A percentile compares a stretch with the other conserved stretches of the same genome.
These are phyloP conservation scores for Periphyllus acericola DNA, from an alignment of 2,888 invertebrate species.

Conservation along the genomic window DNA sequence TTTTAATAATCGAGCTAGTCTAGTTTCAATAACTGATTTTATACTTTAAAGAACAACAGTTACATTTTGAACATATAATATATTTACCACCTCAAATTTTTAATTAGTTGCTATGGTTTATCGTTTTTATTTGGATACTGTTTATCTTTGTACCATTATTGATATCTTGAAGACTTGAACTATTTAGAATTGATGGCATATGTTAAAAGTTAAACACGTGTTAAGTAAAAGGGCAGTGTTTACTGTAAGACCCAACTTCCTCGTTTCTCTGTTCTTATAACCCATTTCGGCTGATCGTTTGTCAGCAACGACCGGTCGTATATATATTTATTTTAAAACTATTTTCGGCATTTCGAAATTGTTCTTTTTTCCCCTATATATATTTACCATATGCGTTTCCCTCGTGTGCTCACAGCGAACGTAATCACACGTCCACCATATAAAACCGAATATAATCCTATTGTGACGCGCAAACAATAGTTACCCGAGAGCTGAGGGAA, in stretches of 20 bases:
- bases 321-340: slow-evolving; percentile 15
- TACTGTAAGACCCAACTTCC: neutral
- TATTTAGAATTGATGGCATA: neutral
- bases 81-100: no score
- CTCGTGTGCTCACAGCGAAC: neutral
- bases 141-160: no score
- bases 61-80: no score
- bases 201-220: slow-evolving; percentile 1
- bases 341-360: slow-evolving; percentile 18
- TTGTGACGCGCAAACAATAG: slow-evolving; percentile 43
- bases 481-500: neutral
- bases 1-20: no score
- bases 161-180: no score
- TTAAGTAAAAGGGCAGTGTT: neutral
- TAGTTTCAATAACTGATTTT: no score
- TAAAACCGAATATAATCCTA: slow-evolving; percentile 44
- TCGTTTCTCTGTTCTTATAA: neutral
- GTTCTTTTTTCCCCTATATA: neutral
- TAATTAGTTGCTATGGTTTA: no score
- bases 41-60: no score
- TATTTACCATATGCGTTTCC: neutral
- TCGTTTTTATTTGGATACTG: no score
- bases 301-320: neutral
- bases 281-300: slow-evolving; percentile 15
- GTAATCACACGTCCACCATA: neutral